A percentile compares a stretch with the other conserved stretches of the same genome.
phyloP scores from a whole-genome alignment of 53 echinoderm and acorn worm genomes.

The Astropecten irregularis region DNA sequence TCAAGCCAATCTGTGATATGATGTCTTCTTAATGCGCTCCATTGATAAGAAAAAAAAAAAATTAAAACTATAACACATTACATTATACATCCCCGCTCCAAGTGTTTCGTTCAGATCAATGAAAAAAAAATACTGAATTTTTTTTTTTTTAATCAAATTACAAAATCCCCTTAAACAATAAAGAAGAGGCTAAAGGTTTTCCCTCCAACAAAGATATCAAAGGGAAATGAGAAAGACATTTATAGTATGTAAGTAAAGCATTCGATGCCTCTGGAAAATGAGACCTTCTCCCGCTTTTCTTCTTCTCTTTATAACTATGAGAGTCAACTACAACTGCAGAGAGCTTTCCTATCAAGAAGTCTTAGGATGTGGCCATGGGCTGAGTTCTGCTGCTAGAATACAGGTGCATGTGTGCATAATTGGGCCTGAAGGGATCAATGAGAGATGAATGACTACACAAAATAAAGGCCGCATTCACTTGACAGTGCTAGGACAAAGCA shows the following conservation, averaged over 20 bases:
- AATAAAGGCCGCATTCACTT: no score
- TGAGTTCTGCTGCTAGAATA: not conserved
- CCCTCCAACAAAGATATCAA: not conserved
- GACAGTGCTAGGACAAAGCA: not conserved
- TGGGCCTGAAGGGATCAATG: conserved; percentile 1
- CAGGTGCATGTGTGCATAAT: conserved; percentile 37
- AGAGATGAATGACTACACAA: not conserved
- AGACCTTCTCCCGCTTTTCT: no score
- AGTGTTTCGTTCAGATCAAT: not conserved
- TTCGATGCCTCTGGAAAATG: conserved; percentile 13
- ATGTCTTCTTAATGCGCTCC: not conserved
- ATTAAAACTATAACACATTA: not conserved
- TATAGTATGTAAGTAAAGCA: conserved; percentile 3
- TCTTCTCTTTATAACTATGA: no score
- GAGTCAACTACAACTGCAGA: conserved; percentile 16
- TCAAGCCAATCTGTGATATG: not conserved
- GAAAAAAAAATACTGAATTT: not conserved
- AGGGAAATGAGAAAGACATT: not conserved
- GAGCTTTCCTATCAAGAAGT: not conserved
- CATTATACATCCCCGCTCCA: no score
- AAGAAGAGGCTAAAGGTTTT: not conserved
- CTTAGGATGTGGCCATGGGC: not conserved
- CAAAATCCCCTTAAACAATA: not conserved
- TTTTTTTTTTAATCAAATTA: no score
- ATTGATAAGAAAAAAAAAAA: not conserved